Conservation (phyloP, 2,113 vertebrate species). For the Scartelaos histophorus region DNA sequence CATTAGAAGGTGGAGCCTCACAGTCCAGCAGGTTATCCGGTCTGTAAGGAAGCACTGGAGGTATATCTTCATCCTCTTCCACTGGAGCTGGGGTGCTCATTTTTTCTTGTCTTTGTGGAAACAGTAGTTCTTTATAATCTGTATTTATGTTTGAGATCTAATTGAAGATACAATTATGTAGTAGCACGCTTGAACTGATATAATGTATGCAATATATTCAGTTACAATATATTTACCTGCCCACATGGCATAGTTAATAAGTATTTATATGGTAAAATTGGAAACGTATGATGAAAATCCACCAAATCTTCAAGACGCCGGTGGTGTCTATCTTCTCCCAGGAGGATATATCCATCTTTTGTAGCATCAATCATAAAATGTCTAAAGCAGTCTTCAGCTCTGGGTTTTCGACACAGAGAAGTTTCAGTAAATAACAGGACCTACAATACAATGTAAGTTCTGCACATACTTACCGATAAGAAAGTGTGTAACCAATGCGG, state of each 20-base stretch:
- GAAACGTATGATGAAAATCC: slow-evolving; percentile 69
- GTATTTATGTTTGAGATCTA: slow-evolving; percentile 38
- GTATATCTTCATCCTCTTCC: slow-evolving; percentile 1
- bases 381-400: slow-evolving; percentile 70
- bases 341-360: slow-evolving; percentile 67
- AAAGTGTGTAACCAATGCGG: slow-evolving; percentile 83
- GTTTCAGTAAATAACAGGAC: slow-evolving; percentile 3
- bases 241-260: slow-evolving; percentile 76
- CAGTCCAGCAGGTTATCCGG: slow-evolving; percentile 9
- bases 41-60: slow-evolving; percentile 49
- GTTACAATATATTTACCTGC: slow-evolving; percentile 69
- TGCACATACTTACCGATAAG: slow-evolving; percentile 77
- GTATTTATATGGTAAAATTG: slow-evolving; percentile 70
- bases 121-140: slow-evolving; percentile 64
- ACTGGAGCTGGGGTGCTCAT: background rate
- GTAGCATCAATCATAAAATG: slow-evolving; percentile 82
- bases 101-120: slow-evolving; percentile 26
- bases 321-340: slow-evolving; percentile 71
- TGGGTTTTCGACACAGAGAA: slow-evolving; percentile 22
- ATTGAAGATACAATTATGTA: background rate
- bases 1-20: background rate
- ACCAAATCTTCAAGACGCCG: slow-evolving; percentile 77
- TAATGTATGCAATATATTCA: background rate
- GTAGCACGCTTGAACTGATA: background rate
- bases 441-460: background rate